These are phyloP conservation scores for Amphiura filiformis DNA, from an alignment of 35 echinoderm and acorn worm species.

Conservation along the genomic window DNA sequence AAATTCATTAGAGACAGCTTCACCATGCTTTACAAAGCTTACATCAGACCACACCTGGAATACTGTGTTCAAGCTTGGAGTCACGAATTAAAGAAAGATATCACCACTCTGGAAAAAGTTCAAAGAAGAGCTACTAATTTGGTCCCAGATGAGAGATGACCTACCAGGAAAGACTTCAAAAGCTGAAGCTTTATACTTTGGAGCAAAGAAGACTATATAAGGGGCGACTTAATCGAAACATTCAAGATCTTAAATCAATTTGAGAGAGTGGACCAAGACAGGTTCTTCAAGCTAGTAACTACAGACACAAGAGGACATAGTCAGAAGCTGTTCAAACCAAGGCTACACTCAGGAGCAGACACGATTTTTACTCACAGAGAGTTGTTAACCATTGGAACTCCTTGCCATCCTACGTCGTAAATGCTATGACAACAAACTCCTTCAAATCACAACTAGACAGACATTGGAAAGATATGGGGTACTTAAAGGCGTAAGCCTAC, in stretches of 20 bases:
- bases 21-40: slow-evolving; percentile 2
- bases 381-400: background rate
- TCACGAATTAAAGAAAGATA: slow-evolving; percentile 6
- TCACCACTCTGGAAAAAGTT: slow-evolving; percentile 30
- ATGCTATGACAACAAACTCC: background rate
- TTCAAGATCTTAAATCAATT: background rate
- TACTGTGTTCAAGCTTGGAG: slow-evolving; percentile 19
- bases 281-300: background rate
- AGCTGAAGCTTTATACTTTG: background rate
- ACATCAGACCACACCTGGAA: slow-evolving; percentile 29
- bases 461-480: background rate
- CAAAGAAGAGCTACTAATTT: slow-evolving; percentile 27
- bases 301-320: background rate
- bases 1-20: background rate
- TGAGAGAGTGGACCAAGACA: background rate
- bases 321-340: background rate
- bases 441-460: background rate
- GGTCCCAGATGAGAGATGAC: background rate
- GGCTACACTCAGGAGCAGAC: background rate
- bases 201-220: background rate
- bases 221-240: background rate
- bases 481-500: background rate
- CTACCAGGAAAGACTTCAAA: background rate
- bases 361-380: background rate
- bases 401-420: background rate